These are phyloP conservation scores for Heteromormyrus szaboi DNA, from an alignment of 2,797 vertebrate species.

Conservation along the genomic window DNA sequence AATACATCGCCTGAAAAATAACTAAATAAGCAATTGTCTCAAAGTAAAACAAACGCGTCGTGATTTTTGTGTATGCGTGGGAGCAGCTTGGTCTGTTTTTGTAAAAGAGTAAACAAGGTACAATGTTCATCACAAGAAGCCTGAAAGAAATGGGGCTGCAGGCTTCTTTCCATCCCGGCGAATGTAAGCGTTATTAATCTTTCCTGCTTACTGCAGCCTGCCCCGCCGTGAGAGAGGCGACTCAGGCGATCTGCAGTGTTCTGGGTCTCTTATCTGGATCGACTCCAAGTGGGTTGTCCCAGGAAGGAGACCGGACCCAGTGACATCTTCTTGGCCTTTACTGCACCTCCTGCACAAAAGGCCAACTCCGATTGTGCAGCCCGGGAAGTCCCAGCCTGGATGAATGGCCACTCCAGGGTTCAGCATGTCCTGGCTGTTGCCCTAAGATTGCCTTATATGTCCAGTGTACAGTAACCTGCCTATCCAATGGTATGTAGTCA, in stretches of 20 bases:
- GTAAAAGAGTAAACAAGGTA: neutral
- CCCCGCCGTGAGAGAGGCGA: neutral
- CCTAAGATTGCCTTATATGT: neutral
- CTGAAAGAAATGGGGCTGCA: neutral
- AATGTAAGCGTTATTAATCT: slow-evolving; percentile 18
- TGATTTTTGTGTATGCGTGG: neutral
- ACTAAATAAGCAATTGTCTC: neutral
- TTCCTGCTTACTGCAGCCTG: neutral
- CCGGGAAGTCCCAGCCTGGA: neutral
- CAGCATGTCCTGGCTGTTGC: neutral
- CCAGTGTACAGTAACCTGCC: neutral
- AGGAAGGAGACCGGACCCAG: neutral
- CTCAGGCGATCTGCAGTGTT: neutral
- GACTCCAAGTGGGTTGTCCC: neutral
- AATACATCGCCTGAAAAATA: neutral
- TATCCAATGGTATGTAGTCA: neutral
- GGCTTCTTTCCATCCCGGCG: neutral
- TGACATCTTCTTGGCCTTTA: neutral
- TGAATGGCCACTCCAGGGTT: neutral
- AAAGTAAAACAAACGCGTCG: neutral
- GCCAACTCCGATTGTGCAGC: neutral
- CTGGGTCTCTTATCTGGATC: neutral
- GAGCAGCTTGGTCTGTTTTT: neutral
- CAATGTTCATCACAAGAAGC: neutral
- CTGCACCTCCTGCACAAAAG: neutral